A percentile compares a stretch with the other conserved stretches of the same genome.
Evolutionary conservation across 2,888 invertebrate genomes (phyloP).

Genomic region (Volucella bombylans): DNA sequence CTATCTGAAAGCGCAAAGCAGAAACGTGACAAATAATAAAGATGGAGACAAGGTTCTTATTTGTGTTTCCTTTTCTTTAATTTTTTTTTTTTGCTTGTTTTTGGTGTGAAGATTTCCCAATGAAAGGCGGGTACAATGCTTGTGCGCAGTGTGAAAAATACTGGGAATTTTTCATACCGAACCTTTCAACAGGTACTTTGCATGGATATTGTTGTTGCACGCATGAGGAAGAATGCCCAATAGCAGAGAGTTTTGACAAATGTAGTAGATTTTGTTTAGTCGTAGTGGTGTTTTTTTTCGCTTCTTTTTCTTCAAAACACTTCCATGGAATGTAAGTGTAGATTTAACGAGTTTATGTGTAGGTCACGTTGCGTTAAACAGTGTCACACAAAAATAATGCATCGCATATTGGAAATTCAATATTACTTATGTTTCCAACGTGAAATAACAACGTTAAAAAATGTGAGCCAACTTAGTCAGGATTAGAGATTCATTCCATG

Average conservation of each 20-base stretch:
- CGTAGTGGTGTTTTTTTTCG: constrained; percentile 21
- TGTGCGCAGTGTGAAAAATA: constrained; percentile 68
- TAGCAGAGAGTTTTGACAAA: constrained; percentile 65
- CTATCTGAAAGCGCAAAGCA: constrained; percentile 39
- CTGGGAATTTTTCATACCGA: constrained; percentile 55
- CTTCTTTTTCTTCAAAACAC: constrained; percentile 15
- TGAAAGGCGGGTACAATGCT: constrained; percentile 68
- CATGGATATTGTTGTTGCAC: constrained; percentile 65
- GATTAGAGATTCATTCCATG: no score
- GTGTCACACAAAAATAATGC: constrained; percentile 19
- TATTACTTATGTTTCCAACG: no score
- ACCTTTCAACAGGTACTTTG: constrained; percentile 67
- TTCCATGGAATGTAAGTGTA: constrained; percentile 42
- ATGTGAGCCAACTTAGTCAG: no score
- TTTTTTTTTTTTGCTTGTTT: not conserved
- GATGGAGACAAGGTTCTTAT: constrained; percentile 35
- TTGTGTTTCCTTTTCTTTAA: not conserved
- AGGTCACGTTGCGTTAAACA: constrained; percentile 47
- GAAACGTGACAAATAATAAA: constrained; percentile 48
- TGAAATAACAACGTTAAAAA: no score
- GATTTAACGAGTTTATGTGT: constrained; percentile 52
- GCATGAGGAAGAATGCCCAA: constrained; percentile 65
- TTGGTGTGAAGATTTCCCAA: constrained; percentile 45
- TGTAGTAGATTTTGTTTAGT: constrained; percentile 61
- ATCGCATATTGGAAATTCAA: not conserved